phyloP scores from a whole-genome alignment of 1,140 invertebrate species.

The Anastrepha obliqua region DNA sequence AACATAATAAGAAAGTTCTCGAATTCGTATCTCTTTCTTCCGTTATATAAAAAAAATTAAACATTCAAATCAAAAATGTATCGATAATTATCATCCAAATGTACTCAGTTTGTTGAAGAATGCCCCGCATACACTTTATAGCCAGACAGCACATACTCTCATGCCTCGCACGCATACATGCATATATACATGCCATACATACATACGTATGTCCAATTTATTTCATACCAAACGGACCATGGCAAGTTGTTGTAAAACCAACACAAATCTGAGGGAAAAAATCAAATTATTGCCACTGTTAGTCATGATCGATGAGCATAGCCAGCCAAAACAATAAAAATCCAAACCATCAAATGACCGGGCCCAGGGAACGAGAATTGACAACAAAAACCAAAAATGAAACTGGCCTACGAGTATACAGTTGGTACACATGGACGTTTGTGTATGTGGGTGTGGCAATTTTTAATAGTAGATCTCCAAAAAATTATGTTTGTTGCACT shows the following conservation, averaged over 20 bases:
- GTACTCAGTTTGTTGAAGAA: too few species aligned
- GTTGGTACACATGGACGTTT: background rate
- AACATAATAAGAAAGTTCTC: too few species aligned
- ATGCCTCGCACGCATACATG: background rate
- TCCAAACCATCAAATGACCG: background rate
- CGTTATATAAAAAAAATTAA: too few species aligned
- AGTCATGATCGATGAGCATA: conserved; percentile 10
- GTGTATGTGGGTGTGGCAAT: background rate
- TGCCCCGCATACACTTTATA: too few species aligned
- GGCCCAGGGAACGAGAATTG: background rate
- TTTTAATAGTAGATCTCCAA: background rate
- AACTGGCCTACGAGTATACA: background rate
- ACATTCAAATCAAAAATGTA: too few species aligned
- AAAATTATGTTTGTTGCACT: background rate
- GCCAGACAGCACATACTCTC: too few species aligned
- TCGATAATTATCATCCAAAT: too few species aligned
- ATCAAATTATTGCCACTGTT: conserved; percentile 36
- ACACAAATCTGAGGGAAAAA: conserved; percentile 2
- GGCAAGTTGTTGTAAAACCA: background rate
- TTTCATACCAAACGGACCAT: background rate
- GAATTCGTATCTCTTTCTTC: too few species aligned
- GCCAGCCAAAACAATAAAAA: background rate
- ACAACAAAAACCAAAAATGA: background rate
- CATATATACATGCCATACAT: background rate
- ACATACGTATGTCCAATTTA: background rate